Evolutionary conservation across 2,113 vertebrate genomes (phyloP).

Genomic region (Psettodes erumei): DNA sequence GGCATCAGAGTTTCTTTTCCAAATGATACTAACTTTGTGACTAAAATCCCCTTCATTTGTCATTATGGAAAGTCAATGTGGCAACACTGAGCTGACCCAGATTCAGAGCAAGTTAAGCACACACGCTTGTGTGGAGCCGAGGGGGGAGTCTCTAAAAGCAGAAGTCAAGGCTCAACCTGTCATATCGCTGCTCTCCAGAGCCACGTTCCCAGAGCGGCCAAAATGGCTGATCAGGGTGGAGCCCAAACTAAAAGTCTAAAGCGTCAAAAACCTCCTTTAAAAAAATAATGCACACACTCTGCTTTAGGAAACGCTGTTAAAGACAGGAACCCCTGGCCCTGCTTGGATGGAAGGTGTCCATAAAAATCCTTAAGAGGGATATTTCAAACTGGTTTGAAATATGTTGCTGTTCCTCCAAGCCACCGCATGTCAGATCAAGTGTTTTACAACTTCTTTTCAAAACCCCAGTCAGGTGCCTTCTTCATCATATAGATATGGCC

Average conservation of each 20-base stretch:
- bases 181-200: conserved; percentile 65
- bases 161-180: conserved; percentile 63
- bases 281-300: conserved; percentile 29
- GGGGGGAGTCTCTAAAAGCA: conserved; percentile 60
- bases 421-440: neutral
- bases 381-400: neutral
- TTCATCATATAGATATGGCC: neutral
- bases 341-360: neutral
- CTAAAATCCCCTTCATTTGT: conserved; percentile 63
- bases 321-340: conserved; percentile 5
- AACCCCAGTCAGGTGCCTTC: neutral
- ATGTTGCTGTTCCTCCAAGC: neutral
- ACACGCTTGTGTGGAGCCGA: conserved; percentile 25
- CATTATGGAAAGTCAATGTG: conserved; percentile 65
- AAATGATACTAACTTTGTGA: conserved; percentile 41
- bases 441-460: neutral
- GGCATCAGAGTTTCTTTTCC: conserved; percentile 24
- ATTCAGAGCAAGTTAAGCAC: conserved; percentile 63
- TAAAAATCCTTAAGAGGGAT: neutral
- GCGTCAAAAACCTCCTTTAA: conserved; percentile 36
- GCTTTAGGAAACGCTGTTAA: conserved; percentile 6
- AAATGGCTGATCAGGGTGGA: conserved; percentile 65
- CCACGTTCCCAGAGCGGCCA: conserved; percentile 34
- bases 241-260: conserved; percentile 59
- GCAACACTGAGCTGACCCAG: conserved; percentile 68